phyloP scores from a whole-genome alignment of 2,888 invertebrate species.

The Alcis repandata region DNA sequence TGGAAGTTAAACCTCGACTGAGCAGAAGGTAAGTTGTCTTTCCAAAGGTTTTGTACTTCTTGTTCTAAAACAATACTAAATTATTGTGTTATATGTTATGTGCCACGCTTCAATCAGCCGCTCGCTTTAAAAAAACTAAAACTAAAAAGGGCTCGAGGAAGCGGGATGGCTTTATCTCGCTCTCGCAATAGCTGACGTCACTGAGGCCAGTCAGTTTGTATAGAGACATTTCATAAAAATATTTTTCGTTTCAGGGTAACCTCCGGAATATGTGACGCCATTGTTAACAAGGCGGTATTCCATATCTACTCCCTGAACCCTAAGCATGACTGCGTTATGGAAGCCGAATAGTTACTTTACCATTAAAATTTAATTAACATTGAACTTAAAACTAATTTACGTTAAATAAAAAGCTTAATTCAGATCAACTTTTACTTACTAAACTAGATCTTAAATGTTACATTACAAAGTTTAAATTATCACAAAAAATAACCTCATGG shows the following conservation, averaged over 20 bases:
- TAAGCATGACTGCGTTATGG: slow-evolving; percentile 66
- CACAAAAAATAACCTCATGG: slow-evolving; percentile 32
- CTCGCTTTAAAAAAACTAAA: too few relatives aligned
- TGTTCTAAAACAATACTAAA: not conserved
- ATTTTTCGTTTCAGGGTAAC: slow-evolving; percentile 69
- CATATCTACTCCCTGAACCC: slow-evolving; percentile 71
- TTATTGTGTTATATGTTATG: too few relatives aligned
- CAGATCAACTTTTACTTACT: slow-evolving; percentile 23
- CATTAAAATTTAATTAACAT: too few relatives aligned
- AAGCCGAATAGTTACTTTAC: slow-evolving; percentile 68
- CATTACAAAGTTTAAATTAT: not conserved
- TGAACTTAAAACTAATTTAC: slow-evolving; percentile 16
- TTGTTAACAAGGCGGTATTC: slow-evolving; percentile 80
- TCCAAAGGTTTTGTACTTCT: not conserved
- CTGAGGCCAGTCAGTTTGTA: not conserved
- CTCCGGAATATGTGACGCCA: slow-evolving; percentile 81
- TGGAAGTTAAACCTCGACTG: slow-evolving; percentile 59
- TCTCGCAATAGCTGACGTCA: too few relatives aligned
- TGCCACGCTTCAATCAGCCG: too few relatives aligned
- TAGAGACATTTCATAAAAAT: not conserved
- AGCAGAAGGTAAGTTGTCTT: slow-evolving; percentile 68
- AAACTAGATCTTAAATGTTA: slow-evolving; percentile 10
- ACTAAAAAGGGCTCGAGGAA: too few relatives aligned
- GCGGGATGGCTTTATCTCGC: too few relatives aligned
- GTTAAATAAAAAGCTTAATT: slow-evolving; percentile 6